These are phyloP conservation scores for Merops nubicus DNA, from an alignment of 2,113 vertebrate genomes.

Conservation along the genomic window DNA sequence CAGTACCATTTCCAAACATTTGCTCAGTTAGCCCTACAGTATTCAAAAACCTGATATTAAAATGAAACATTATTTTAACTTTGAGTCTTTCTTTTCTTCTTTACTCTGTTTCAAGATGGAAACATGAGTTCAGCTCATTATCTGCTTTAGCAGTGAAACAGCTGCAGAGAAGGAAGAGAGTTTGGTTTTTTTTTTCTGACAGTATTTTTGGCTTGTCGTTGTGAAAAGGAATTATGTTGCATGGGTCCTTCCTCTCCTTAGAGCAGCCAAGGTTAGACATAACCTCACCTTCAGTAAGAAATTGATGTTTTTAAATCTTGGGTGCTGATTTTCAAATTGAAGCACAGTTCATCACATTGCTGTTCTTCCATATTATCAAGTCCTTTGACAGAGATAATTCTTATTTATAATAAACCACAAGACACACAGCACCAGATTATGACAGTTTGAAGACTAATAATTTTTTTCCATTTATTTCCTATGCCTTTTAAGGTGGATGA, in stretches of 20 bases:
- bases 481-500: not conserved
- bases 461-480: not conserved
- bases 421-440: not conserved
- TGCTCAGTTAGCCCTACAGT: not conserved
- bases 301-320: not conserved
- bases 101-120: not conserved
- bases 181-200: not conserved
- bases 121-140: not conserved
- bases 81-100: not conserved
- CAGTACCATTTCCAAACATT: not conserved
- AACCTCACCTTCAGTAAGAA: not conserved
- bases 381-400: not conserved
- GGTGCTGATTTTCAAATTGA: slow-evolving; percentile 15
- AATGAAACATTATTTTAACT: not conserved
- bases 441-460: not conserved
- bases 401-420: not conserved
- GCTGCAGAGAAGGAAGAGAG: not conserved
- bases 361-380: not conserved
- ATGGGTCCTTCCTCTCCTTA: not conserved
- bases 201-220: not conserved
- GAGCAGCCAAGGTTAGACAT: not conserved
- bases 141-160: not conserved
- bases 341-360: not conserved
- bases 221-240: not conserved
- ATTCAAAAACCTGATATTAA: not conserved